phyloP scores from a whole-genome alignment of 1,140 invertebrate species.

The Zaprionus gabonicus region DNA sequence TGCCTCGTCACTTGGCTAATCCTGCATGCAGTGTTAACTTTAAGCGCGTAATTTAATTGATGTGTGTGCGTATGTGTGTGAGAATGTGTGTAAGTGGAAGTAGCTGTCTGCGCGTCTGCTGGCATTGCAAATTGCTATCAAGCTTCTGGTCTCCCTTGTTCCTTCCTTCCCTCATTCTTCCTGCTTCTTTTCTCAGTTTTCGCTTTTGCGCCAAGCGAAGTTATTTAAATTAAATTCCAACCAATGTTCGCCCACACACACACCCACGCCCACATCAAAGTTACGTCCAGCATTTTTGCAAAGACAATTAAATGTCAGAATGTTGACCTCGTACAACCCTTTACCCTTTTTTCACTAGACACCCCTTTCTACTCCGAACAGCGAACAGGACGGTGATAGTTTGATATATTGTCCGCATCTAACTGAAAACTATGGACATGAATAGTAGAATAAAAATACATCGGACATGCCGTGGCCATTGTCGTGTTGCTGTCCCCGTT shows the following conservation, averaged over 20 bases:
- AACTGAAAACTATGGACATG: slow-evolving; percentile 40
- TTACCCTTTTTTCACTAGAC: background rate
- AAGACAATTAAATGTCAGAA: slow-evolving; percentile 77
- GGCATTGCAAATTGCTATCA: background rate
- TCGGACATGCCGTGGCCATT: slow-evolving; percentile 20
- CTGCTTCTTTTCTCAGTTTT: slow-evolving; percentile 10
- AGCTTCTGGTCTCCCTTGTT: background rate
- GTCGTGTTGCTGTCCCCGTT: slow-evolving; percentile 15
- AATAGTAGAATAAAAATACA: slow-evolving; percentile 51
- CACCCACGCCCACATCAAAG: slow-evolving; percentile 50
- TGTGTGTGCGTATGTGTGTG: background rate
- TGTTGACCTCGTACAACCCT: slow-evolving; percentile 1
- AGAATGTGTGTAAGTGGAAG: background rate
- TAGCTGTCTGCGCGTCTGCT: background rate
- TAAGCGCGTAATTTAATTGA: slow-evolving; percentile 70
- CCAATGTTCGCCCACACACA: slow-evolving; percentile 36
- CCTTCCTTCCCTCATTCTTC: background rate
- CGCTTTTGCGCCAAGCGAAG: slow-evolving; percentile 53
- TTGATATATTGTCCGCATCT: slow-evolving; percentile 56
- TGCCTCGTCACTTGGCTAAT: slow-evolving; percentile 52
- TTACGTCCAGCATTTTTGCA: slow-evolving; percentile 48
- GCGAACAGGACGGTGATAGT: slow-evolving; percentile 31
- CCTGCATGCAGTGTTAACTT: slow-evolving; percentile 49
- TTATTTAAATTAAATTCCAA: slow-evolving; percentile 82
- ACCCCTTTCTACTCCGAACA: background rate